Evolutionary conservation across 2,797 vertebrate genomes (phyloP).

Genomic region (Pempheris klunzingeri): DNA sequence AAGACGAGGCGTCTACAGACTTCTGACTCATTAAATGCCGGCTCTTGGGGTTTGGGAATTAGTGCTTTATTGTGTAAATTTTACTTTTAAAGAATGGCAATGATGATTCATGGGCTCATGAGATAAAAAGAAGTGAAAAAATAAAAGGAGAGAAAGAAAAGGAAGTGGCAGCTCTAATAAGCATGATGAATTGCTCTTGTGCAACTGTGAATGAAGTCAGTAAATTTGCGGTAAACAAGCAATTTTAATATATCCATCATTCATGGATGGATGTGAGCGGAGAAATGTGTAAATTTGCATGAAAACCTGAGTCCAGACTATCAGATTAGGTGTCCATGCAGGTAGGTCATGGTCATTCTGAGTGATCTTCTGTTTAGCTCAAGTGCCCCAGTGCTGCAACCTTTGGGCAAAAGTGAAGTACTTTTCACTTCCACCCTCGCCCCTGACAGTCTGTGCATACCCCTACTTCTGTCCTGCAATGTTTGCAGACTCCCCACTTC

Average conservation of each 20-base stretch:
- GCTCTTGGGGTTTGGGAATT: conserved; percentile 17
- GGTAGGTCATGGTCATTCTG: neutral
- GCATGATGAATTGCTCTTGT: conserved; percentile 42
- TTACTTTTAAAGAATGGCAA: conserved; percentile 22
- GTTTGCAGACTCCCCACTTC: conserved; percentile 10
- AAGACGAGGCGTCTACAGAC: neutral
- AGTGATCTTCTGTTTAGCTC: neutral
- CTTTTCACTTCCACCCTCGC: neutral
- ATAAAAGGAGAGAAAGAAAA: conserved; percentile 5
- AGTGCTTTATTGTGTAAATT: conserved; percentile 19
- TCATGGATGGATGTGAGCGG: neutral
- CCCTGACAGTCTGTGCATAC: neutral
- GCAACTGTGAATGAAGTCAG: conserved; percentile 40
- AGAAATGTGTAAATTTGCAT: conserved; percentile 6
- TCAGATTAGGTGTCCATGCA: conserved; percentile 9
- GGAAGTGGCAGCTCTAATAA: conserved; percentile 43
- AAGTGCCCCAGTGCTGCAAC: neutral
- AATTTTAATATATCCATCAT: conserved; percentile 36
- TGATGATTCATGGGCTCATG: conserved; percentile 14
- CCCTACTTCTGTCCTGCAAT: conserved; percentile 11
- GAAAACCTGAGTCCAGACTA: neutral
- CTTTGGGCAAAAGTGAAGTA: neutral
- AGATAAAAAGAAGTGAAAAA: conserved; percentile 27
- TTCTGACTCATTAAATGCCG: neutral
- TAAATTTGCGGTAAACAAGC: conserved; percentile 43